phyloP scores from a whole-genome alignment of 2,797 vertebrate species.

The Liasis olivaceus region DNA sequence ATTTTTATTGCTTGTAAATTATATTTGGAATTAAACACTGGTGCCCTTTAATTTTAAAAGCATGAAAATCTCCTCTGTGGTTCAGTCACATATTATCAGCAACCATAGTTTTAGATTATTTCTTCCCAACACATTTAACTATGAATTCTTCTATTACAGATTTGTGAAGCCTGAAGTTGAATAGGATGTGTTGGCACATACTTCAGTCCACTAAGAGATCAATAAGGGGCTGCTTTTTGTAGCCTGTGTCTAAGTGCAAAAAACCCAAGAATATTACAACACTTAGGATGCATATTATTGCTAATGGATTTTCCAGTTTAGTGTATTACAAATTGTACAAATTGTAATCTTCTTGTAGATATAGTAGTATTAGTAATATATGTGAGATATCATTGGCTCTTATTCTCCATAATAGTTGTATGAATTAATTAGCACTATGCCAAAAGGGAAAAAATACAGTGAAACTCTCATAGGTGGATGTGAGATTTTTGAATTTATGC shows the following conservation, averaged over 20 bases:
- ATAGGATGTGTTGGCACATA: background rate
- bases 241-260: background rate
- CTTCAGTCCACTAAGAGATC: background rate
- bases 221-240: background rate
- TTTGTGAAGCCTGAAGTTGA: background rate
- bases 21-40: background rate
- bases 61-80: background rate
- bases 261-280: background rate
- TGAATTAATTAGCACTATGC: conserved; percentile 21
- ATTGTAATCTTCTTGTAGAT: background rate
- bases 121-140: background rate
- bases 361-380: background rate
- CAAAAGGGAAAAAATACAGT: background rate
- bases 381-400: background rate
- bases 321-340: background rate
- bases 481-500: background rate
- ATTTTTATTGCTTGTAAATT: background rate
- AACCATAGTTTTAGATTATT: background rate
- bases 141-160: background rate
- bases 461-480: background rate
- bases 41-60: background rate
- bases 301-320: background rate
- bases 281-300: background rate
- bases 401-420: background rate
- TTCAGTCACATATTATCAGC: background rate